phyloP scores from a whole-genome alignment of 2,888 invertebrate species.

The Nowickia ferox region DNA sequence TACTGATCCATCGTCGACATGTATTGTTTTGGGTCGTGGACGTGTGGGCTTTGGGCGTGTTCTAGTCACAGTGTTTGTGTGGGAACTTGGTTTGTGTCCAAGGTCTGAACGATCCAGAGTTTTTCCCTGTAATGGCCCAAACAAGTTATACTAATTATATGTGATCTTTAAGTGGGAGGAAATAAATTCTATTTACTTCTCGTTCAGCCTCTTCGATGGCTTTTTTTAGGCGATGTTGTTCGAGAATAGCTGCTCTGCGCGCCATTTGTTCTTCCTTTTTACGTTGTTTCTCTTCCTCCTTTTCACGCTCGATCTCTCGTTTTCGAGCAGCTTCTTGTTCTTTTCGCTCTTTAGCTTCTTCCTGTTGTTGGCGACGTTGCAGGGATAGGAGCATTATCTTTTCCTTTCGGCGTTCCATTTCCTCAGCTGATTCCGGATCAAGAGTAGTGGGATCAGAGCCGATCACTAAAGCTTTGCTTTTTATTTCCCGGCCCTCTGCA shows the following conservation, averaged over 20 bases:
- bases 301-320: slow-evolving; percentile 89
- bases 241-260: slow-evolving; percentile 93
- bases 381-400: slow-evolving; percentile 94
- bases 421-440: slow-evolving; percentile 91
- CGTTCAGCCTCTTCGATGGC: slow-evolving; percentile 95
- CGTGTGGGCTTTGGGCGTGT: slow-evolving; percentile 87
- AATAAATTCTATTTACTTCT: slow-evolving; percentile 85
- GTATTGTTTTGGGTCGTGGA: slow-evolving; percentile 94
- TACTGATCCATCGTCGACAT: slow-evolving; percentile 91
- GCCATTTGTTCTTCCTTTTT: slow-evolving; percentile 92
- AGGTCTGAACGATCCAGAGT: slow-evolving; percentile 88
- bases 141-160: not conserved
- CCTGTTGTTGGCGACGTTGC: slow-evolving; percentile 95
- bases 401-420: slow-evolving; percentile 96
- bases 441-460: slow-evolving; percentile 87
- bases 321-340: slow-evolving; percentile 91
- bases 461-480: slow-evolving; percentile 86
- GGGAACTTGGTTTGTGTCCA: slow-evolving; percentile 74
- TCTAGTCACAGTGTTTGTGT: slow-evolving; percentile 79
- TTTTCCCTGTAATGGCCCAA: slow-evolving; percentile 86
- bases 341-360: slow-evolving; percentile 92
- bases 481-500: slow-evolving; percentile 80
- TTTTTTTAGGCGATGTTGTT: slow-evolving; percentile 96
- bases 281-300: slow-evolving; percentile 89
- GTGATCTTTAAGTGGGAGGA: not conserved